A percentile compares a stretch with the other conserved stretches of the same genome.
Conservation (phyloP, 2,888 invertebrate species). For the Scelioninae gen. 2 region DNA sequence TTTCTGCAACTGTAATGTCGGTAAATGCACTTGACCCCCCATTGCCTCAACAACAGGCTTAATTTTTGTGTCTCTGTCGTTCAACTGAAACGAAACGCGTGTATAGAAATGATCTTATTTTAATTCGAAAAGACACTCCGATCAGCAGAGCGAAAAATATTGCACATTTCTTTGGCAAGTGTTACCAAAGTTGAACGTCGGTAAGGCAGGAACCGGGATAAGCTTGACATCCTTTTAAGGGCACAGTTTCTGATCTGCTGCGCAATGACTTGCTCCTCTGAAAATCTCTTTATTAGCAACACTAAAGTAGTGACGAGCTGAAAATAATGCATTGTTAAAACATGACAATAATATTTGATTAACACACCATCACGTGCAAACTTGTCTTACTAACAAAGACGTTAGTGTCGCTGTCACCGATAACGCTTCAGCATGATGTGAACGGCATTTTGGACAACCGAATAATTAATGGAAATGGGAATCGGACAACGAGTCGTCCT, state of each 20-base stretch:
- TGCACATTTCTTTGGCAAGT: no score
- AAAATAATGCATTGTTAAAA: conserved; percentile 52
- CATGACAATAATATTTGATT: conserved; percentile 41
- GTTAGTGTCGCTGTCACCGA: conserved; percentile 42
- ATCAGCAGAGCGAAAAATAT: no score
- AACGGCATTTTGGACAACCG: conserved; percentile 58
- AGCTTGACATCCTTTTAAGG: not conserved
- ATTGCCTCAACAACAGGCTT: no score
- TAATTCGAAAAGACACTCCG: no score
- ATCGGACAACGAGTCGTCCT: conserved; percentile 55
- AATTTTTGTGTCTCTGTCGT: no score
- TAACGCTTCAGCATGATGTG: conserved; percentile 58
- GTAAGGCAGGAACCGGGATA: no score
- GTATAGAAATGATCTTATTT: no score
- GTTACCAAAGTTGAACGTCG: no score
- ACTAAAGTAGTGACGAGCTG: conserved; percentile 37
- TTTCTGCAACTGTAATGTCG: no score
- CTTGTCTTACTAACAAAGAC: conserved; percentile 50
- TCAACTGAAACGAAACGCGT: no score
- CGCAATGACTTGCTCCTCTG: not conserved
- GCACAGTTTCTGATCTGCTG: not conserved
- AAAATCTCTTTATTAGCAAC: conserved; percentile 19
- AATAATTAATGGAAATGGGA: conserved; percentile 55
- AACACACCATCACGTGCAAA: conserved; percentile 45
- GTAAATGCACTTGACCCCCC: no score